phyloP scores from a whole-genome alignment of 2,797 vertebrate genomes.

The Rachycentron canadum region DNA sequence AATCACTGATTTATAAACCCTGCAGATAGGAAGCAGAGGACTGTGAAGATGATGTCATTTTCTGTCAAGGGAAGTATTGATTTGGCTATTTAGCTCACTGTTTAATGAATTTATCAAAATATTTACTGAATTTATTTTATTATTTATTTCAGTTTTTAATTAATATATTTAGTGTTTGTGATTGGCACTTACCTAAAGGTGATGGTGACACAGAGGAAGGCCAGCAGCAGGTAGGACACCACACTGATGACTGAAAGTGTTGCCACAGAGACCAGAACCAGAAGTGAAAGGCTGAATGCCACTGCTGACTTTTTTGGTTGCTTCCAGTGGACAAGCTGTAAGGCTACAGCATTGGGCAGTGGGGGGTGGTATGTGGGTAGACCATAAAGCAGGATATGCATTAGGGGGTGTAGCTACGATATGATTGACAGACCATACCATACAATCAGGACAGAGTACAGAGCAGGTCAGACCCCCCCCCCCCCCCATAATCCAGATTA shows the following conservation, averaged over 20 bases:
- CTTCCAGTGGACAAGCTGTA: slow-evolving; percentile 92
- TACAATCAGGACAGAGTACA: too few species aligned
- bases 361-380: too few species aligned
- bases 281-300: slow-evolving; percentile 88
- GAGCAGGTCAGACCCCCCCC: too few species aligned
- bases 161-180: background rate
- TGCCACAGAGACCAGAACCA: slow-evolving; percentile 93
- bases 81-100: too few species aligned
- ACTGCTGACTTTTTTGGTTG: slow-evolving; percentile 92
- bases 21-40: slow-evolving; percentile 30
- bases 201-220: slow-evolving; percentile 93
- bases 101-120: too few species aligned
- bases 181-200: slow-evolving; percentile 85
- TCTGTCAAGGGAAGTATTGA: background rate
- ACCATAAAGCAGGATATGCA: too few species aligned
- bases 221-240: slow-evolving; percentile 92
- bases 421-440: too few species aligned
- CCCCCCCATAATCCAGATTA: slow-evolving; percentile 15
- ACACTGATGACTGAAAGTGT: slow-evolving; percentile 96
- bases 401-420: too few species aligned
- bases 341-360: slow-evolving; percentile 76
- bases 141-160: too few species aligned
- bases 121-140: too few species aligned
- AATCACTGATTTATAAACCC: slow-evolving; percentile 95
- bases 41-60: background rate